These are phyloP conservation scores for Styela plicata DNA, from an alignment of 23 tunicate species.

Conservation along the genomic window DNA sequence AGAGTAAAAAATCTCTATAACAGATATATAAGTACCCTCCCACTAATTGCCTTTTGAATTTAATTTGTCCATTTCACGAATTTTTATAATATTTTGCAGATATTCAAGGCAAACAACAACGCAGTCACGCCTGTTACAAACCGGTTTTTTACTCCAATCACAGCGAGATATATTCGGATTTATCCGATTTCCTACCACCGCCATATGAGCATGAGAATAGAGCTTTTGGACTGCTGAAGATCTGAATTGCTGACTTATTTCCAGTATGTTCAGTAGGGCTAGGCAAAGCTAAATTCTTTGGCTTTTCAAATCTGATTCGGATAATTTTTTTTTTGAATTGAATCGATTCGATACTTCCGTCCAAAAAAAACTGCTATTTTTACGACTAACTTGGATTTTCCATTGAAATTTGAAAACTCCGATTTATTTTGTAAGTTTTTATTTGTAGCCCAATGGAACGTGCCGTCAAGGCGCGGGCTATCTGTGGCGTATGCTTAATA, in stretches of 20 bases:
- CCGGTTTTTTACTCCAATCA: background rate
- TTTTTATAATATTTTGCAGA: background rate
- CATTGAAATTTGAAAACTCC: background rate
- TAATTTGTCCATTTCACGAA: background rate
- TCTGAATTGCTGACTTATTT: background rate
- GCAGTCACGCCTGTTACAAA: background rate
- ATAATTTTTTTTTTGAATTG: too few relatives aligned
- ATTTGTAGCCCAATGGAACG: too few relatives aligned
- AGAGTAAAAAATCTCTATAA: too few relatives aligned
- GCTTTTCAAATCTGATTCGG: background rate
- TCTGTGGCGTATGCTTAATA: too few relatives aligned
- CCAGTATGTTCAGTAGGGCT: background rate
- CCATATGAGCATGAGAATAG: constrained; percentile 21
- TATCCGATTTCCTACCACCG: background rate
- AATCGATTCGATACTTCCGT: too few relatives aligned
- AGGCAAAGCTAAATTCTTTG: background rate
- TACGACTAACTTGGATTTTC: background rate
- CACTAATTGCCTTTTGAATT: background rate
- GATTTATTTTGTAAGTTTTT: too few relatives aligned
- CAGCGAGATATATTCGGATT: background rate
- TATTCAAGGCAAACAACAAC: background rate
- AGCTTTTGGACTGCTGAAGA: background rate
- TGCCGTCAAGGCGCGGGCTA: too few relatives aligned
- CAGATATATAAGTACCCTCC: background rate
- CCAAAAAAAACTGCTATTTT: background rate